phyloP scores from a whole-genome alignment of 35 echinoderm and acorn worm genomes.

The Acanthaster planci region DNA sequence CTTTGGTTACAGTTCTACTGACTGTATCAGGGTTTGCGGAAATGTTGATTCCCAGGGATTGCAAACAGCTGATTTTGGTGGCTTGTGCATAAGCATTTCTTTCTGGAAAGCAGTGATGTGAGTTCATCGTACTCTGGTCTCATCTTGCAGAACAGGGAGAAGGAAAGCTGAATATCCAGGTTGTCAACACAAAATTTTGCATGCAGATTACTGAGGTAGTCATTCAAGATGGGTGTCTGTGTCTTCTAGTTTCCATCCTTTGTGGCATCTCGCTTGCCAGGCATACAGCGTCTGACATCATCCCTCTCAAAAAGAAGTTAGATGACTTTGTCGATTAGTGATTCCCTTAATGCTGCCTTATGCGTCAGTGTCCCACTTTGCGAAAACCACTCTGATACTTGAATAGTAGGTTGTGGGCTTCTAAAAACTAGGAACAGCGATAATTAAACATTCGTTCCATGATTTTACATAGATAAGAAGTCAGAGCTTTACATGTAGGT shows the following conservation, averaged over 20 bases:
- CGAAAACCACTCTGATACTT: background rate
- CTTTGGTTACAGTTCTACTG: constrained; percentile 20
- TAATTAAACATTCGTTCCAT: too few relatives aligned
- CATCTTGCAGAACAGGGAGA: too few relatives aligned
- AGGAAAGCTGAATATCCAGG: too few relatives aligned
- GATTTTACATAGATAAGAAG: too few relatives aligned
- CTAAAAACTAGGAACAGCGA: too few relatives aligned
- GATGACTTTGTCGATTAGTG: constrained; percentile 41
- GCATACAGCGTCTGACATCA: constrained; percentile 56
- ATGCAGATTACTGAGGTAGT: too few relatives aligned
- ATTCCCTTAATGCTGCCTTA: too few relatives aligned
- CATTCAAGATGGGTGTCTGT: too few relatives aligned
- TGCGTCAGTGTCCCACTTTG: background rate
- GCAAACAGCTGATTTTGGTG: constrained; percentile 60
- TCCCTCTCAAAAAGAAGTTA: constrained; percentile 58
- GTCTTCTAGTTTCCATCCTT: too few relatives aligned
- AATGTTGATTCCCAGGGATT: constrained; percentile 39
- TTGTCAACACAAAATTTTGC: too few relatives aligned
- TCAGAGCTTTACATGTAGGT: background rate
- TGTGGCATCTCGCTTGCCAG: constrained; percentile 52
- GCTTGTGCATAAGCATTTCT: constrained; percentile 40
- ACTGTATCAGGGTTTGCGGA: constrained; percentile 56
- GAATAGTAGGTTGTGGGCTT: too few relatives aligned
- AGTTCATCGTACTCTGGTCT: constrained; percentile 47
- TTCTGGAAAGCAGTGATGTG: constrained; percentile 39